Evolutionary conservation across 2,888 invertebrate genomes (phyloP).

Genomic region (Charanyca ferruginea): DNA sequence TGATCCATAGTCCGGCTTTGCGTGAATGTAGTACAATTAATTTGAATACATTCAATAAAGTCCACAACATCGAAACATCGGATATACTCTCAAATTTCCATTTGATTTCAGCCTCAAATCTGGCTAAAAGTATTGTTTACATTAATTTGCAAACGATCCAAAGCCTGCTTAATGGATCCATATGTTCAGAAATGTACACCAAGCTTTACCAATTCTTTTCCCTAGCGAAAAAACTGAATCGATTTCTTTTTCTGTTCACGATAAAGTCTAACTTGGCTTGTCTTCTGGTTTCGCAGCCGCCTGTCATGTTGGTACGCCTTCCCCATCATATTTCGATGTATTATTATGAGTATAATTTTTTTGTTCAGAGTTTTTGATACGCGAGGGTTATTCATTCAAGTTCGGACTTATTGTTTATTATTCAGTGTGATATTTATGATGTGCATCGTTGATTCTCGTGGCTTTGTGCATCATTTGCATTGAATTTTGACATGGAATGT

Average conservation of each 20-base stretch:
- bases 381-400: constrained; percentile 50
- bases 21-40: too few relatives aligned
- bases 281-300: neutral
- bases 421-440: constrained; percentile 61
- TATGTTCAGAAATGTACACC: constrained; percentile 69
- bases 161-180: constrained; percentile 68
- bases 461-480: constrained; percentile 47
- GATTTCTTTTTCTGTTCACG: neutral
- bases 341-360: constrained; percentile 65
- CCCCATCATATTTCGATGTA: constrained; percentile 62
- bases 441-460: constrained; percentile 54
- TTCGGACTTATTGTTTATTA: constrained; percentile 59
- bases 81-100: constrained; percentile 40
- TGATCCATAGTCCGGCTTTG: too few relatives aligned
- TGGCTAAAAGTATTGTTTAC: constrained; percentile 63
- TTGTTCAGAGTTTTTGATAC: constrained; percentile 49
- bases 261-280: constrained; percentile 31
- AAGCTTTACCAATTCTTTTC: constrained; percentile 9
- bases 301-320: constrained; percentile 17
- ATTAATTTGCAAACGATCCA: constrained; percentile 67
- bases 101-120: constrained; percentile 47
- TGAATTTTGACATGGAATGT: constrained; percentile 31
- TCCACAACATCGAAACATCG: constrained; percentile 13
- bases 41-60: too few relatives aligned
- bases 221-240: neutral